A percentile compares a stretch with the other conserved stretches of the same genome.
Evolutionary conservation across 2,888 invertebrate species (phyloP).

Genomic region (Dolichomitus sp.): DNA sequence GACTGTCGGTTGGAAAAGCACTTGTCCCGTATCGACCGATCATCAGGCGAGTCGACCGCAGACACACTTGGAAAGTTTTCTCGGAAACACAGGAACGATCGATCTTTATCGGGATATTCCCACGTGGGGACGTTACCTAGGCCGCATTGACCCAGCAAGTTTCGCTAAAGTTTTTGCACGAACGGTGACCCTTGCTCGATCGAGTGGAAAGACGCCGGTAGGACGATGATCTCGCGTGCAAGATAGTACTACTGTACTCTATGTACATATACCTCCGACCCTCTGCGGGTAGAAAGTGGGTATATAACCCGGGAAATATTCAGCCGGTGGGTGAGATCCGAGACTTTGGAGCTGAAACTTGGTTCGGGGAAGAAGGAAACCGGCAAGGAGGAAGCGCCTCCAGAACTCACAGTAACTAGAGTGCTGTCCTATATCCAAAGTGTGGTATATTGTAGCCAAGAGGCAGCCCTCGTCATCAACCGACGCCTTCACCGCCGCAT

Average conservation of each 20-base stretch:
- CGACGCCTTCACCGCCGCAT: slow-evolving; percentile 18
- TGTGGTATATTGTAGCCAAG: slow-evolving; percentile 23
- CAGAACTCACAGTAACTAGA: slow-evolving; percentile 38
- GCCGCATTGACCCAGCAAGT: slow-evolving; percentile 66
- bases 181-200: slow-evolving; percentile 66
- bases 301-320: slow-evolving; percentile 74
- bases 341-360: slow-evolving; percentile 73
- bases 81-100: slow-evolving; percentile 63
- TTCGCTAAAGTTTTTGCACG: slow-evolving; percentile 65
- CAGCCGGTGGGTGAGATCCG: slow-evolving; percentile 63
- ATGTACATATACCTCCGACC: slow-evolving; percentile 3
- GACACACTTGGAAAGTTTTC: slow-evolving; percentile 47
- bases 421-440: slow-evolving; percentile 15
- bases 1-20: slow-evolving; percentile 44
- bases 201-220: slow-evolving; percentile 65
- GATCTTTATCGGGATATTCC: slow-evolving; percentile 68
- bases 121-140: slow-evolving; percentile 60
- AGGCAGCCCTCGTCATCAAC: slow-evolving; percentile 13
- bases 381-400: slow-evolving; percentile 13
- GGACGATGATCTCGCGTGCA: slow-evolving; percentile 59
- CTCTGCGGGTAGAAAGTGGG: slow-evolving; percentile 12
- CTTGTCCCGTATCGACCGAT: slow-evolving; percentile 51
- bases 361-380: slow-evolving; percentile 63
- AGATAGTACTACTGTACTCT: slow-evolving; percentile 38
- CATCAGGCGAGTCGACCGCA: slow-evolving; percentile 37